Evolutionary conservation across 2,888 invertebrate genomes (phyloP).

Genomic region (Pecten maximus): DNA sequence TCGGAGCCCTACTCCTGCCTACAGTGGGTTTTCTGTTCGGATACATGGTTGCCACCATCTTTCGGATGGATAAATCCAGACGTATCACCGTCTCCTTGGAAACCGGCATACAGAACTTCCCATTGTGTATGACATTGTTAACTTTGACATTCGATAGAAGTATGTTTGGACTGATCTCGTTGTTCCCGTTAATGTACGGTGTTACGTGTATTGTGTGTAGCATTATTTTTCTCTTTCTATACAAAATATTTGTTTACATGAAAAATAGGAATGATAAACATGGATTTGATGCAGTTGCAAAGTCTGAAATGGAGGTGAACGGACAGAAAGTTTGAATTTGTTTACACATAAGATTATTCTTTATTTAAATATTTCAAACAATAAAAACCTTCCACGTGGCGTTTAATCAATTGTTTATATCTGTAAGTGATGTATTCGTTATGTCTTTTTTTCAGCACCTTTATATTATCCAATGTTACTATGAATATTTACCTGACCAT

Average conservation of each 20-base stretch:
- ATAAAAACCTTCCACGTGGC: too few species aligned
- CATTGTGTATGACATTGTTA: constrained; percentile 75
- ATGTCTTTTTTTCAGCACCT: too few species aligned
- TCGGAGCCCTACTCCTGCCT: constrained; percentile 71
- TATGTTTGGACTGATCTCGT: constrained; percentile 57
- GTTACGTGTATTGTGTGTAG: constrained; percentile 60
- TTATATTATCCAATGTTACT: too few species aligned
- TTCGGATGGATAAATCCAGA: constrained; percentile 60
- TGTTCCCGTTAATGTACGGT: constrained; percentile 65
- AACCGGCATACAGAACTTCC: constrained; percentile 78
- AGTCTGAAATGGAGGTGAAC: neutral
- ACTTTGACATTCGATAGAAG: constrained; percentile 69
- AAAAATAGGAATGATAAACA: constrained; percentile 1
- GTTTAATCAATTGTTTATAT: too few species aligned
- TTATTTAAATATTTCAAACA: too few species aligned
- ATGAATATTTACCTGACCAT: too few species aligned
- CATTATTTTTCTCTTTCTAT: constrained; percentile 57
- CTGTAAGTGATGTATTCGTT: too few species aligned
- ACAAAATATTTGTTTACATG: constrained; percentile 44
- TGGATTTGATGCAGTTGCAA: neutral
- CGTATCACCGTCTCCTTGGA: constrained; percentile 77
- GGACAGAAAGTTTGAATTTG: neutral
- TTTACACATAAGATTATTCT: too few species aligned
- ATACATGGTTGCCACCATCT: constrained; percentile 65
- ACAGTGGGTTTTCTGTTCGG: constrained; percentile 73